Evolutionary conservation across 2,888 invertebrate species (phyloP), one percentile per base, ranked within the genome.

Genomic region (Galeruca laticollis): DNA sequence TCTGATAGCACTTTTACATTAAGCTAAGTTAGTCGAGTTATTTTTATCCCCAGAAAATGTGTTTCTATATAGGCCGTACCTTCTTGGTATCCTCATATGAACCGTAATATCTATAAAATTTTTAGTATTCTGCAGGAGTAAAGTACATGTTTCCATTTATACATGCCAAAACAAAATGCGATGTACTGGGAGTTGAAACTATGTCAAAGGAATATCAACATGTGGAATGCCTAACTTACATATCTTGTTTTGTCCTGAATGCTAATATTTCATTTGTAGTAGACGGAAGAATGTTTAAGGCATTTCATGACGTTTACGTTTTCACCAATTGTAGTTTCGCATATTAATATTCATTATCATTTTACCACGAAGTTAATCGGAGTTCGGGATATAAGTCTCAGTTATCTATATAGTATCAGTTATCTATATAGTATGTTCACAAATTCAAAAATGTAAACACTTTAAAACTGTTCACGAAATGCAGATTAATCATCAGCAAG

Each of bases 161-260:
- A 51, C 20, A 18, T 21, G 21, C n/a, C n/a, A 26, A 52, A 52
- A 13, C 26, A 31, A 54, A 13, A 11, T 26, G 13, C 2, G 2
- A 13, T n/a, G 21, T 56, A 9, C 6, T 52, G n/a, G 35, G 15
- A 15, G 51, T 59, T 66, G 66, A 60, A 66, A 66, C 2, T 49
- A 26, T 60, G 52, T 60, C 66, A 60, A 9, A 26, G 59, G n/a
- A 21, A 40, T 13, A 37, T 33, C 49, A 33, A 49, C 65, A 65
- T 57, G 59, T 66, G 66, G 47, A 60, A 66, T 52, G 59, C 60
- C 60, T 60, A 60, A 59, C 40, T 31, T 49, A 18, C 31, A 54
- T 54, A 26, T 54, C 21, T 26, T n/a, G 31, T 26, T 54, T 54
- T 26, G 13, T 54, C 6, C 31, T 54, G 21, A 15, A n/a, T 9